Evolutionary conservation across 2,113 vertebrate genomes (phyloP), one percentile per base, ranked within the genome.

Genomic region (Romanogobio albipinnatus): DNA sequence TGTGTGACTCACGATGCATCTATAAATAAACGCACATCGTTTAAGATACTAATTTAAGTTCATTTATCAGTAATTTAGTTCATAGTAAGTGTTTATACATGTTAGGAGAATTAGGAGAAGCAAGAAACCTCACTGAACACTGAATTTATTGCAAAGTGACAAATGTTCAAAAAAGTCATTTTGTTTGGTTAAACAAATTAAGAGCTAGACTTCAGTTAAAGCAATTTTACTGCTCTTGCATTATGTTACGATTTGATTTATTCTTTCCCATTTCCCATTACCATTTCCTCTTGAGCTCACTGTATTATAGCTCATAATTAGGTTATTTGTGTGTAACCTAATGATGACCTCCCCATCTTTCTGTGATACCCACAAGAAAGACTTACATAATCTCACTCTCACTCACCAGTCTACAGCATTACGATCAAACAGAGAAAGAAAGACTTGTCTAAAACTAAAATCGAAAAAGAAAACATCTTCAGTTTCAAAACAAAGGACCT

Each of bases 331-430:
- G 10, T 43, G 29, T 17, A 7, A 29, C 51, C 8, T 17, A 70
- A 4, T 70, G 33, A 70, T 22, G 39, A 39, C 64, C 33, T 68
- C 22, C 76, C 73, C 24, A 61, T 84, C n/a, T 76, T 24, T 62
- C 56, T 59, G 53, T 56, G 70, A 62, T 29, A 56, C 39, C 39
- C 45, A 84, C 24, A 64, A 64, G 39, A 83, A 83, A 61, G 81
- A 61, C 36, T 5, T 84, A 76, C 45, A 76, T 76, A 84, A 76
- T 39, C 22, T 13, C 9, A 22, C 51, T 39, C 53, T 77, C 29
- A 14, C 29, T 39, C 19, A 22, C 19, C 9, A 58, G 19, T n/a
- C 9, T 36, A 22, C 29, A 58, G 75, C 51, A 58, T 39, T 59
- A 39, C 58, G 33, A 59, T 58, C 9, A 77, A 77, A 77, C 15